A percentile compares a stretch with the other conserved stretches of the same genome.
Conservation (phyloP, 2,797 vertebrate genomes). For the Semaprochilodus insignis region DNA sequence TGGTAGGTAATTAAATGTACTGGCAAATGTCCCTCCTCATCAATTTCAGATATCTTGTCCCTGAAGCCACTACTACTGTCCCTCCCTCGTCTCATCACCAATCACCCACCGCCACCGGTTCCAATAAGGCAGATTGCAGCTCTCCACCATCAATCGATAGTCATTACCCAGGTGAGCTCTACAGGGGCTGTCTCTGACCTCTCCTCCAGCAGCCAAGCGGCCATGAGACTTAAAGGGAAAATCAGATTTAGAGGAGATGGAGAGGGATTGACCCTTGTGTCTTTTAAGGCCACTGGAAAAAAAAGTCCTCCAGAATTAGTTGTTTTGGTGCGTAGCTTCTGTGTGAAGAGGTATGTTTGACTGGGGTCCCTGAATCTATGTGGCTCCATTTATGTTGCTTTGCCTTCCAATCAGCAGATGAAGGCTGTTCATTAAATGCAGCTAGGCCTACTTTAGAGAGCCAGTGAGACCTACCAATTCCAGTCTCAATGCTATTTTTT, state of each 20-base stretch:
- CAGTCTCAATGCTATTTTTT: background rate
- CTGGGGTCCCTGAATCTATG: background rate
- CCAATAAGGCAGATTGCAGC: conserved; percentile 49
- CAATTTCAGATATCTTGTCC: background rate
- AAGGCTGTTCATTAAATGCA: conserved; percentile 12
- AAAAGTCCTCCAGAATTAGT: background rate
- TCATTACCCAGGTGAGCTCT: conserved; percentile 52
- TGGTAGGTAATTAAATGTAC: conserved; percentile 18
- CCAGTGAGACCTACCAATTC: background rate
- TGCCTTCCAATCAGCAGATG: background rate
- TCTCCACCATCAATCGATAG: conserved; percentile 51
- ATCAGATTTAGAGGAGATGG: conserved; percentile 25
- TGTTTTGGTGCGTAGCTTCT: background rate
- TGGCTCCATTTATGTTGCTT: background rate
- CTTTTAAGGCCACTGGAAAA: background rate
- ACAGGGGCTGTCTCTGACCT: conserved; percentile 33
- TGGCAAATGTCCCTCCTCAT: conserved; percentile 29
- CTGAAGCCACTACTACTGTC: conserved; percentile 12
- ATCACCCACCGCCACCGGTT: conserved; percentile 9
- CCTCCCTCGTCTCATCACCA: conserved; percentile 7
- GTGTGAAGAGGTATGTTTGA: conserved; percentile 3
- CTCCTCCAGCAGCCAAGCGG: background rate
- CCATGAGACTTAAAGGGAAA: conserved; percentile 35
- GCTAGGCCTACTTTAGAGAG: background rate
- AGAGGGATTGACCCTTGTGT: conserved; percentile 19